These are phyloP conservation scores for Andricus curvator DNA, from an alignment of 2,888 invertebrate species.

Conservation along the genomic window DNA sequence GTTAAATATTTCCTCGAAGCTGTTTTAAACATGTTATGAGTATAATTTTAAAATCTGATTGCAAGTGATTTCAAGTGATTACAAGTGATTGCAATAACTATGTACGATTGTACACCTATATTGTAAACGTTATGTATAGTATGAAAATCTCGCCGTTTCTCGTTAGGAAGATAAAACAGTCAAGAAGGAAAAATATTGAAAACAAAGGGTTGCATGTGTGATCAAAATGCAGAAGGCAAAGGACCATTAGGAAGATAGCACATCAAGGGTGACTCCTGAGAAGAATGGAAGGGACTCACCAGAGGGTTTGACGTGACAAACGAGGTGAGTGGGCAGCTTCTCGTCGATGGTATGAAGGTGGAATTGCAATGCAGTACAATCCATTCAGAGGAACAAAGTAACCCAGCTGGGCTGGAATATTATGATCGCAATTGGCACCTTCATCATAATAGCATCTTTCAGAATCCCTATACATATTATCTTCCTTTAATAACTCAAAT, in stretches of 20 bases:
- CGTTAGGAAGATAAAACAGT: too few relatives aligned
- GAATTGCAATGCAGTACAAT: constrained; percentile 59
- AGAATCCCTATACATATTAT: constrained; percentile 44
- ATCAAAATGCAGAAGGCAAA: constrained; percentile 29
- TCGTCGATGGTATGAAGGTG: constrained; percentile 55
- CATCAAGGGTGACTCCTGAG: constrained; percentile 10
- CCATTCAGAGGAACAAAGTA: constrained; percentile 68
- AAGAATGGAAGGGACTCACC: constrained; percentile 58
- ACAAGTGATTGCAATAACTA: too few relatives aligned
- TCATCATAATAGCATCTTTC: constrained; percentile 60
- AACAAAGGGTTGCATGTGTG: constrained; percentile 26
- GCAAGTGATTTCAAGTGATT: too few relatives aligned
- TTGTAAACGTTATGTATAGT: too few relatives aligned
- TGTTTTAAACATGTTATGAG: too few relatives aligned
- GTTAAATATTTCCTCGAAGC: too few relatives aligned
- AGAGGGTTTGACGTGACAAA: constrained; percentile 59
- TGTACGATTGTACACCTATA: too few relatives aligned
- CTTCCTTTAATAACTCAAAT: neutral
- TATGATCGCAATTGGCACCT: constrained; percentile 53
- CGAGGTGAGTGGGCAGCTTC: constrained; percentile 57
- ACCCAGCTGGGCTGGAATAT: constrained; percentile 66
- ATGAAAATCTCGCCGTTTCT: too few relatives aligned
- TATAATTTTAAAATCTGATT: too few relatives aligned
- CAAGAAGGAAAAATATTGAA: neutral
- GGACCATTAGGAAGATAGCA: constrained; percentile 10